phyloP scores from a whole-genome alignment of 2,888 invertebrate species.

The Pristionchus fissidentatus region DNA sequence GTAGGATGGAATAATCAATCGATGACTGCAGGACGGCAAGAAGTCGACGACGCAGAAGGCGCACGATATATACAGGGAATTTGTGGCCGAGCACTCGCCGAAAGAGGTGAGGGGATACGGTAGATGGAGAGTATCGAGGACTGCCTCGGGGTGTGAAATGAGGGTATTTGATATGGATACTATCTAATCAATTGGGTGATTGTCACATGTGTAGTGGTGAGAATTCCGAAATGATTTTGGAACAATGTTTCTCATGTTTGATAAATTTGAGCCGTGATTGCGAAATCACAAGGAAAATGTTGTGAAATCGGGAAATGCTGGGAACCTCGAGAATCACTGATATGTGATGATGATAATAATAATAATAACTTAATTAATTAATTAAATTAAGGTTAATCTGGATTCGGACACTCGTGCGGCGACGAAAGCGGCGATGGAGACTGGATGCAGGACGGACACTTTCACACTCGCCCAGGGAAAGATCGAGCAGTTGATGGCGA shows the following conservation, averaged over 20 bases:
- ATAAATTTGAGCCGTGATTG: background rate
- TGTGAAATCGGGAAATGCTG: too few relatives aligned
- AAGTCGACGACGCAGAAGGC: slow-evolving; percentile 66
- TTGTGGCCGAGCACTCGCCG: slow-evolving; percentile 64
- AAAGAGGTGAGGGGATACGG: slow-evolving; percentile 62
- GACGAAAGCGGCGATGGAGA: slow-evolving; percentile 69
- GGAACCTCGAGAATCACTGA: too few relatives aligned
- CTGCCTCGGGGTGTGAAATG: background rate
- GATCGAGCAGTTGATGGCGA: slow-evolving; percentile 72
- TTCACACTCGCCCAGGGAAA: slow-evolving; percentile 70
- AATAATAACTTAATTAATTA: background rate
- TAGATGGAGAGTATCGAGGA: background rate
- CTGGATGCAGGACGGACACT: slow-evolving; percentile 64
- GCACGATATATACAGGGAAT: slow-evolving; percentile 67
- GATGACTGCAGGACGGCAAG: slow-evolving; percentile 56
- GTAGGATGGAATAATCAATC: slow-evolving; percentile 2
- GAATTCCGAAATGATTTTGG: background rate
- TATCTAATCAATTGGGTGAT: background rate
- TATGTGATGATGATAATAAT: too few relatives aligned
- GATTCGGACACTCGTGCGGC: slow-evolving; percentile 70
- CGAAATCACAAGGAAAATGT: too few relatives aligned
- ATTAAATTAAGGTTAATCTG: slow-evolving; percentile 68
- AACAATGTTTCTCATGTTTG: background rate
- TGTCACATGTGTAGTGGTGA: too few relatives aligned
- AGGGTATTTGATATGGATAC: background rate